Percentiles rank a stretch among this genome's conserved stretches.
These are phyloP conservation scores for Hycleus phaleratus DNA, from an alignment of 1,140 invertebrate species.

Conservation along the genomic window DNA sequence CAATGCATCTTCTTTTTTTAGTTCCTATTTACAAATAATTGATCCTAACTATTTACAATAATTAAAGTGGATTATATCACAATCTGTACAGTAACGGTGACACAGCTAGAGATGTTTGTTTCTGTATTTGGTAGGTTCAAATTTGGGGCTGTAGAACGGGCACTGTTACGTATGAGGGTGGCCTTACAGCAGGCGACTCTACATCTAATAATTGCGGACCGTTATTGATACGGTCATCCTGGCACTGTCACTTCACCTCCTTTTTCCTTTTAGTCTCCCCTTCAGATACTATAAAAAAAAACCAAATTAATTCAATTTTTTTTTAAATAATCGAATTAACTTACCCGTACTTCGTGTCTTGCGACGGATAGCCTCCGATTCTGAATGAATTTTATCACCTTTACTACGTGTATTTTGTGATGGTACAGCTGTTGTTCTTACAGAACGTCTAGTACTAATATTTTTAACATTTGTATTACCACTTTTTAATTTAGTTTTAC, in stretches of 20 bases:
- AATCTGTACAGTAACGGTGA: constrained; percentile 35
- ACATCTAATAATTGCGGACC: constrained; percentile 13
- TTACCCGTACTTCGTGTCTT: constrained; percentile 61
- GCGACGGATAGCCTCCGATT: constrained; percentile 40
- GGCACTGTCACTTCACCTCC: constrained; percentile 41
- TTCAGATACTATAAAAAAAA: constrained; percentile 31
- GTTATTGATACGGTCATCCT: constrained; percentile 22
- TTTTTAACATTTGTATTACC: constrained; percentile 17
- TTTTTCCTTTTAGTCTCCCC: constrained; percentile 38
- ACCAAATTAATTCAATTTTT: neutral
- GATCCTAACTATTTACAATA: constrained; percentile 33
- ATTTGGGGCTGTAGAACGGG: constrained; percentile 23
- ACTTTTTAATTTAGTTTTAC: constrained; percentile 3
- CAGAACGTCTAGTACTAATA: constrained; percentile 35
- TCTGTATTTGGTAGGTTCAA: constrained; percentile 24
- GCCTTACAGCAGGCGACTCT: constrained; percentile 18
- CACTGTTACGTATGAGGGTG: constrained; percentile 21
- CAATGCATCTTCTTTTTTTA: neutral
- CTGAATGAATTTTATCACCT: constrained; percentile 29
- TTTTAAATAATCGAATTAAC: neutral
- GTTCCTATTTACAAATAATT: constrained; percentile 10
- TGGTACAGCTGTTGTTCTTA: constrained; percentile 25
- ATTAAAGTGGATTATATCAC: constrained; percentile 31
- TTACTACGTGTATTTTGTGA: constrained; percentile 36
- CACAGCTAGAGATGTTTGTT: constrained; percentile 16